Percentiles rank a stretch among this genome's conserved stretches.
Evolutionary conservation across 2,113 vertebrate species (phyloP).

Genomic region (Bettongia penicillata): DNA sequence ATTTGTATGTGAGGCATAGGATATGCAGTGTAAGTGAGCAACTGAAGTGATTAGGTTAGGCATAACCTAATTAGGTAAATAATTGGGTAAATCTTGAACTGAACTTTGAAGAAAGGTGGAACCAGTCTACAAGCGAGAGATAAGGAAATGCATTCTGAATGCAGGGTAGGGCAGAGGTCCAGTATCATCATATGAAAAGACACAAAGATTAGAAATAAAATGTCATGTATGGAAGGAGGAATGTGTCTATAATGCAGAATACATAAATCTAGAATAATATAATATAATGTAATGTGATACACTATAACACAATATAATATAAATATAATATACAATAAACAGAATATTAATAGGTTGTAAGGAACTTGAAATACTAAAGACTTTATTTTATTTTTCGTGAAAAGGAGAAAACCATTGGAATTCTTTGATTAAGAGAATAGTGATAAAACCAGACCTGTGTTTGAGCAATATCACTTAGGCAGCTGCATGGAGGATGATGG

Average conservation of each 20-base stretch:
- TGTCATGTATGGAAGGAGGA: not conserved
- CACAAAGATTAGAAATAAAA: not conserved
- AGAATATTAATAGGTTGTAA: not conserved
- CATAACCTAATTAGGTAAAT: not conserved
- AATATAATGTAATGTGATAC: not conserved
- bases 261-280: not conserved
- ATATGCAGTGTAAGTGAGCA: not conserved
- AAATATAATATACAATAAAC: not conserved
- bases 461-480: not conserved
- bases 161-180: accelerated
- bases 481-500: not conserved
- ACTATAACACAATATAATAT: not conserved
- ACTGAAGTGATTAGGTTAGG: not conserved
- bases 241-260: not conserved
- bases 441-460: not conserved
- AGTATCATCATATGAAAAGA: not conserved
- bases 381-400: not conserved
- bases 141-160: not conserved
- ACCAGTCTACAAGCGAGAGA: not conserved
- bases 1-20: not conserved
- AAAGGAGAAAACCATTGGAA: not conserved
- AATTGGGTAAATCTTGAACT: not conserved
- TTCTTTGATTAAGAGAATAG: not conserved
- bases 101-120: not conserved
- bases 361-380: not conserved